Evolutionary conservation across 2,113 vertebrate genomes (phyloP).

Genomic region (Acrocephalus kingi): DNA sequence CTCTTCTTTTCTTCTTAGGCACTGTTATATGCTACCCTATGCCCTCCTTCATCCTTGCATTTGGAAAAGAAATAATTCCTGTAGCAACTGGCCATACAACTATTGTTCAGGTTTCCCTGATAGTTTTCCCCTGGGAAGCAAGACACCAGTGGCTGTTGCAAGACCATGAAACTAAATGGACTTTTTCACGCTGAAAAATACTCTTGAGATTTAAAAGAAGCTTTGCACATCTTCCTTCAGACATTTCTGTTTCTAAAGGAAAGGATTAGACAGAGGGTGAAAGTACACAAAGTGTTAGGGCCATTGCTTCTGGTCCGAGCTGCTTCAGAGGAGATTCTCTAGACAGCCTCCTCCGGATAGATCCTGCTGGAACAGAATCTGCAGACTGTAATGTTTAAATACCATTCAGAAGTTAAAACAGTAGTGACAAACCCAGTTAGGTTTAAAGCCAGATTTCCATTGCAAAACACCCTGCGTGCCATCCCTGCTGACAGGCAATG

Average conservation of each 20-base stretch:
- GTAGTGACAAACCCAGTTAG: constrained; percentile 58
- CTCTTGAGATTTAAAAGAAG: constrained; percentile 25
- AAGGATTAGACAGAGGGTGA: background rate
- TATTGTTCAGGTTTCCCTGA: background rate
- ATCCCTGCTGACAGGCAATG: constrained; percentile 54
- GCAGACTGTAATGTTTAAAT: constrained; percentile 48
- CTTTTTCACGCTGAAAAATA: constrained; percentile 24
- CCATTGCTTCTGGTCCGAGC: constrained; percentile 19
- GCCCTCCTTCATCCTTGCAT: background rate
- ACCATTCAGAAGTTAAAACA: constrained; percentile 57
- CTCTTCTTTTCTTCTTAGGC: background rate
- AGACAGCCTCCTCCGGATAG: background rate
- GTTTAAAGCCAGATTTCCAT: constrained; percentile 69
- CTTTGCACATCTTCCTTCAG: background rate
- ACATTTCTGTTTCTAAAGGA: constrained; percentile 28
- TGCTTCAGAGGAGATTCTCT: constrained; percentile 33
- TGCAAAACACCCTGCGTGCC: constrained; percentile 62
- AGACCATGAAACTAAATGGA: background rate
- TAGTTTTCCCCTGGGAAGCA: background rate
- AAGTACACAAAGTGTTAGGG: background rate
- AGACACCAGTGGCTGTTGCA: background rate
- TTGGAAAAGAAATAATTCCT: background rate
- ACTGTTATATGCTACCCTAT: background rate
- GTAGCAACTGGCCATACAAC: background rate
- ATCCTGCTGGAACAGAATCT: constrained; percentile 13